Conservation (phyloP, 2,888 invertebrate species). For the Hyposoter dolosus region DNA sequence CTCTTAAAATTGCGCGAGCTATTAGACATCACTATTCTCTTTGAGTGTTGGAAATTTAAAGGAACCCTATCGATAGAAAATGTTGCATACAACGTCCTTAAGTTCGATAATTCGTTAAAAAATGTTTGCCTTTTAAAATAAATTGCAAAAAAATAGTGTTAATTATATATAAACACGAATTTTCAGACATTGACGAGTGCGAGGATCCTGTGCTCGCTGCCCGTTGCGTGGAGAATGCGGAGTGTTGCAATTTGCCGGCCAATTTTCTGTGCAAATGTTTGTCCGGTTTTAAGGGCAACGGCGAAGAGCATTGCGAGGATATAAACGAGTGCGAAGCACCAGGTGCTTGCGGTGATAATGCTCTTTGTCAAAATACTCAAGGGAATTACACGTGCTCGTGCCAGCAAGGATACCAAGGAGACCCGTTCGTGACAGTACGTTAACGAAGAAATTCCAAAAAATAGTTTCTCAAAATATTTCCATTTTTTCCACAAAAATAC, state of each 20-base stretch:
- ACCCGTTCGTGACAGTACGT: constrained; percentile 90
- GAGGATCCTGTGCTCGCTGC: constrained; percentile 93
- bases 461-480: background rate
- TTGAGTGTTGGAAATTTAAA: too few species aligned
- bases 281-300: constrained; percentile 95
- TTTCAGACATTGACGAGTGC: constrained; percentile 96
- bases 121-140: too few species aligned
- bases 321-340: constrained; percentile 95
- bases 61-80: too few species aligned
- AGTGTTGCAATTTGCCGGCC: constrained; percentile 97
- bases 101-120: too few species aligned
- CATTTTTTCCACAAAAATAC: background rate
- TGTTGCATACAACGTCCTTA: too few species aligned
- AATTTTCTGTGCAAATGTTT: constrained; percentile 98
- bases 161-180: constrained; percentile 16
- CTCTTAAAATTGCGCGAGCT: too few species aligned
- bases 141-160: too few species aligned
- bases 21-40: too few species aligned
- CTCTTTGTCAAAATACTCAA: constrained; percentile 92
- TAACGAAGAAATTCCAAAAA: background rate
- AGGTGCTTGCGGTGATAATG: constrained; percentile 92
- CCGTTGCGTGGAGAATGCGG: constrained; percentile 95
- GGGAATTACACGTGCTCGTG: constrained; percentile 96
- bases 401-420: constrained; percentile 93
- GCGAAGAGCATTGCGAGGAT: constrained; percentile 94